Evolutionary conservation across 2,888 invertebrate genomes (phyloP).

Genomic region (Anodontia alba): DNA sequence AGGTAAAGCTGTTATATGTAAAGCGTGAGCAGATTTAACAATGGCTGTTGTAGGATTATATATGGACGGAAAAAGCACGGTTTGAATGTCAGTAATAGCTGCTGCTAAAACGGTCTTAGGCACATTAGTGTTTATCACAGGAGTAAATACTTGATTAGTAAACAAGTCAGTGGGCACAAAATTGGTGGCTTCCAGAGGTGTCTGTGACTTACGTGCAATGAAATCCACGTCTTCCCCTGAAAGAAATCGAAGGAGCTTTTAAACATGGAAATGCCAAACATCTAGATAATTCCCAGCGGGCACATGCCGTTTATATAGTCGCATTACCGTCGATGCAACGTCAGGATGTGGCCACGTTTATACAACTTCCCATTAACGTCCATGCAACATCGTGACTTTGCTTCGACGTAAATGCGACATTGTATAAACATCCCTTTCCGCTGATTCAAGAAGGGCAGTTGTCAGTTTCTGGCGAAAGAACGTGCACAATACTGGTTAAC

Average conservation of each 20-base stretch:
- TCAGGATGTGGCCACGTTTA: too few relatives aligned
- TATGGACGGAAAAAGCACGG: background rate
- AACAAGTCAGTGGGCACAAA: background rate
- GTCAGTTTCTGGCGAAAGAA: too few relatives aligned
- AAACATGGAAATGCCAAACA: too few relatives aligned
- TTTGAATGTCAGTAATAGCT: background rate
- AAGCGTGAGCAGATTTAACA: background rate
- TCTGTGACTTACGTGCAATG: constrained; percentile 53
- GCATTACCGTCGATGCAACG: too few relatives aligned
- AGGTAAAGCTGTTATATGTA: background rate
- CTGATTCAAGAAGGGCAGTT: too few relatives aligned
- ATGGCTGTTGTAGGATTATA: background rate
- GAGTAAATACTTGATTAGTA: background rate
- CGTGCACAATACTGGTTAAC: too few relatives aligned
- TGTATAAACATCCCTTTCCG: too few relatives aligned
- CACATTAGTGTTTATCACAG: background rate
- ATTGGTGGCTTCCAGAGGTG: background rate
- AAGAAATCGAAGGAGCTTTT: constrained; percentile 12
- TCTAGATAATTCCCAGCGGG: too few relatives aligned
- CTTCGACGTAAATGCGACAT: too few relatives aligned
- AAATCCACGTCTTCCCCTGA: constrained; percentile 54
- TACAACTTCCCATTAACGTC: too few relatives aligned
- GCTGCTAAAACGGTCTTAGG: background rate
- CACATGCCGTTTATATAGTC: too few relatives aligned
- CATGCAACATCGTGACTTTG: too few relatives aligned